Conservation (phyloP, 2,888 invertebrate species). For the Spisula solida region DNA sequence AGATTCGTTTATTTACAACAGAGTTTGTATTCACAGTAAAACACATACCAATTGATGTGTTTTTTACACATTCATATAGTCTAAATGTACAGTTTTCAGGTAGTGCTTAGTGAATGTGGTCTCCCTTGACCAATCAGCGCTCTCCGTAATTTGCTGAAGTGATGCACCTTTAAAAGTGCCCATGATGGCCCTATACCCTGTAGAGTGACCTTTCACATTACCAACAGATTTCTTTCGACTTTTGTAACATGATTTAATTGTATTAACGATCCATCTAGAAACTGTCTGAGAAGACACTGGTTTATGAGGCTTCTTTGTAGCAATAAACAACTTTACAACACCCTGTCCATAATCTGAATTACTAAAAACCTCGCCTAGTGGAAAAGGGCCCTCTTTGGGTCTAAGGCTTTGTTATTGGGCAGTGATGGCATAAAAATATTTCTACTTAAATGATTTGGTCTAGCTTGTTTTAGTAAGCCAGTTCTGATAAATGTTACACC, state of each 20-base stretch:
- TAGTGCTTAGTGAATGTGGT: background rate
- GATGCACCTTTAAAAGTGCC: background rate
- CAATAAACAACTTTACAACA: background rate
- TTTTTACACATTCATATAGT: background rate
- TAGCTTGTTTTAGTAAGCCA: conserved; percentile 15
- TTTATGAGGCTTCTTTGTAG: background rate
- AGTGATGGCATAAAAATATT: conserved; percentile 50
- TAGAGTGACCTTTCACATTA: background rate
- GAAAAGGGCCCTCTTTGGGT: conserved; percentile 46
- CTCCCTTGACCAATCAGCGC: background rate
- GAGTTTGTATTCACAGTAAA: too few relatives aligned
- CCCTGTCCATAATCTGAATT: background rate
- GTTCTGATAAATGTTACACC: background rate
- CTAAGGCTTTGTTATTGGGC: conserved; percentile 37
- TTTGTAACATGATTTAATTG: background rate
- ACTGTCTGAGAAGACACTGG: background rate
- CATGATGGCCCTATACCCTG: background rate
- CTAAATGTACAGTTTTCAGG: background rate
- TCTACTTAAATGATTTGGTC: background rate
- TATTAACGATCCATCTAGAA: background rate
- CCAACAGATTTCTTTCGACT: background rate
- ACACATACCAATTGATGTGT: too few relatives aligned
- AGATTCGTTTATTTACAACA: too few relatives aligned
- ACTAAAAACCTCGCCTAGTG: conserved; percentile 48
- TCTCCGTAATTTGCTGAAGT: background rate